phyloP scores from a whole-genome alignment of 2,888 invertebrate genomes.

The Drosophila putrida region DNA sequence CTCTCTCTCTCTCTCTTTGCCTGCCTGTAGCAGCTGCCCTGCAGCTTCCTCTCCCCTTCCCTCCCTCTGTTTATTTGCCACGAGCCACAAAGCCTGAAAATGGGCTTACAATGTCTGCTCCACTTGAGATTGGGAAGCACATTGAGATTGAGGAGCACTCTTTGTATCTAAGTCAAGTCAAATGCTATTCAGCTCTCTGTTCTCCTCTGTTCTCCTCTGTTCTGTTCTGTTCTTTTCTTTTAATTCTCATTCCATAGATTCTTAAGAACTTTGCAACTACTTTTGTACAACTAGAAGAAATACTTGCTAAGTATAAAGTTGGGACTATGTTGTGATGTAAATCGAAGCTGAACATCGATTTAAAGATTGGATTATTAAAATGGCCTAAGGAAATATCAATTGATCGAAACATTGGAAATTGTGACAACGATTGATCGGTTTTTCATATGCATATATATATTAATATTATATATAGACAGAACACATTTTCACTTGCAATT shows the following conservation, averaged over 20 bases:
- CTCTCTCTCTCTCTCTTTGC: neutral
- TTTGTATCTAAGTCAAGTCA: conserved; percentile 23
- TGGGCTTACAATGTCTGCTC: conserved; percentile 43
- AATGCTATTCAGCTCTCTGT: conserved; percentile 13
- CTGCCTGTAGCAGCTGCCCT: neutral
- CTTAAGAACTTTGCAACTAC: conserved; percentile 7
- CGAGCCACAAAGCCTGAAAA: conserved; percentile 38
- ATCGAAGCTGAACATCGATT: no score
- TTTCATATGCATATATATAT: no score
- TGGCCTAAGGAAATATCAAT: no score
- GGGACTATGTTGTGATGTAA: no score
- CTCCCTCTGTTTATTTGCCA: conserved; percentile 36
- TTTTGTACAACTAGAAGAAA: conserved; percentile 8
- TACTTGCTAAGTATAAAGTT: neutral
- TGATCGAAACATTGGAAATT: no score
- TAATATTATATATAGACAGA: no score
- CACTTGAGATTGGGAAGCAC: conserved; percentile 26
- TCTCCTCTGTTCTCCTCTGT: neutral
- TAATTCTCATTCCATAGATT: conserved; percentile 1
- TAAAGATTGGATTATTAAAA: no score
- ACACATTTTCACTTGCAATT: no score
- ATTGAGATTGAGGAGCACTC: conserved; percentile 9
- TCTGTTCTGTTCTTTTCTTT: neutral
- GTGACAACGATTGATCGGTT: no score
- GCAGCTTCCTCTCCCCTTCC: neutral